Conservation (phyloP, 2,888 invertebrate species). For the Xanthorhoe designata region DNA sequence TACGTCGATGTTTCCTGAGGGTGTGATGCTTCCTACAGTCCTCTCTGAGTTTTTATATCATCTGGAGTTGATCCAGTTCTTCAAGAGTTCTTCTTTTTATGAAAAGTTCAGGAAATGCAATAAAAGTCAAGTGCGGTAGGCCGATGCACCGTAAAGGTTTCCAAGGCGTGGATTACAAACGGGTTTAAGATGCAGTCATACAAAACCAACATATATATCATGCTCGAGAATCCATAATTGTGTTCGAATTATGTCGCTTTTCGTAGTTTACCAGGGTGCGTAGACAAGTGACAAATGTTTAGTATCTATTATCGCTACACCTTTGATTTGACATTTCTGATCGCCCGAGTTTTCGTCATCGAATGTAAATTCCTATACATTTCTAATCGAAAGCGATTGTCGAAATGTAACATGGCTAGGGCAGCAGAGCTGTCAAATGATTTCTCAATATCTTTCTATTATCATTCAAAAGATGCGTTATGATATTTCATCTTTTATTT, state of each 20-base stretch:
- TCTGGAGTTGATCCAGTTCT: constrained; percentile 62
- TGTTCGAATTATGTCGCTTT: neutral
- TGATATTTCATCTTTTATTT: too few relatives aligned
- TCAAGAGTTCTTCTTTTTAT: constrained; percentile 47
- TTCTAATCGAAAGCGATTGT: too few relatives aligned
- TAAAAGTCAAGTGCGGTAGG: constrained; percentile 78
- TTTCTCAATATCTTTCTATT: too few relatives aligned
- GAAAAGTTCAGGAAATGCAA: constrained; percentile 74
- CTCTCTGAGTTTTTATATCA: constrained; percentile 64
- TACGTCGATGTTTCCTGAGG: constrained; percentile 62
- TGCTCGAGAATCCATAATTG: neutral
- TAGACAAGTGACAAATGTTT: too few relatives aligned
- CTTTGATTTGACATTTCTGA: too few relatives aligned
- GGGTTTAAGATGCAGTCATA: constrained; percentile 34
- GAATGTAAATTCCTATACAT: too few relatives aligned
- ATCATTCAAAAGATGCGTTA: too few relatives aligned
- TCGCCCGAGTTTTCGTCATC: too few relatives aligned
- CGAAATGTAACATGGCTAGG: too few relatives aligned
- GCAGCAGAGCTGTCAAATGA: too few relatives aligned
- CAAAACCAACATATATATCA: neutral
- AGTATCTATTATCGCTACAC: too few relatives aligned
- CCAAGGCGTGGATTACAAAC: constrained; percentile 41
- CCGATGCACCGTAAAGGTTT: constrained; percentile 66
- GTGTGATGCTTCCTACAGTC: constrained; percentile 60
- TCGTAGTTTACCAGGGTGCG: too few relatives aligned